Evolutionary conservation across 2,888 invertebrate genomes (phyloP), one percentile per base, ranked within the genome.

Genomic region (Dynastes tityus): DNA sequence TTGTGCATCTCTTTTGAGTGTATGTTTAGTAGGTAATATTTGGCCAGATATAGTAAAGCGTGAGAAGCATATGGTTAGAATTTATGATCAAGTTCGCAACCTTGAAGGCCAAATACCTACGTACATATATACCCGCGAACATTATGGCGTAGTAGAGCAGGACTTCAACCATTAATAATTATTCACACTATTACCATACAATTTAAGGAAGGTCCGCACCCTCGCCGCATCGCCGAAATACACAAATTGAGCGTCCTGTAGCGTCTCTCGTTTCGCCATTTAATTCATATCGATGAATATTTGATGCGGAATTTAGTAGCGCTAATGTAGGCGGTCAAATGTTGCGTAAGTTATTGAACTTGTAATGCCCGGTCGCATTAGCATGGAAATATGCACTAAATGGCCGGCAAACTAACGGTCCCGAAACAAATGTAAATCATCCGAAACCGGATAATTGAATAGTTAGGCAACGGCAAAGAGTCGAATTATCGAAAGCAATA

Each of bases 281-380:
- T 58, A 71, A 73, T 73, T 73, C 73, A 73, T 73, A 73, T 58
- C 58, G 51, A 73, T 73, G 73, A 73, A 73, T 73, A 73, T 73
- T 73, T 73, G 73, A 73, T 73, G 73, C 11, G 73, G 73, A 73
- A 73, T 73, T 73, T 73, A 73, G 40, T 73, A 53, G 58, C 58
- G 16, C 29, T 73, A 73, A 73, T 73, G 73, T 51, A 40, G 40
- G 22, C 73, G 73, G 73, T 73, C 73, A 73, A 73, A 73, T 73
- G 73, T 73, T 73, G 73, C 73, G 73, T 73, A 73, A 73, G 73
- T 73, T 73, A 73, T 73, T 58, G 73, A 40, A 73, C 73, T 73
- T 67, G 49, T 49, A 58, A 55, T 55, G 55, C 58, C 32, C 58
- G 73, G 55, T 40, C 58, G 73, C 58, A 73, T 73, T 73, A 58